These are phyloP conservation scores for Okapia johnstoni DNA, from an alignment of 2,113 vertebrate species.

Conservation along the genomic window DNA sequence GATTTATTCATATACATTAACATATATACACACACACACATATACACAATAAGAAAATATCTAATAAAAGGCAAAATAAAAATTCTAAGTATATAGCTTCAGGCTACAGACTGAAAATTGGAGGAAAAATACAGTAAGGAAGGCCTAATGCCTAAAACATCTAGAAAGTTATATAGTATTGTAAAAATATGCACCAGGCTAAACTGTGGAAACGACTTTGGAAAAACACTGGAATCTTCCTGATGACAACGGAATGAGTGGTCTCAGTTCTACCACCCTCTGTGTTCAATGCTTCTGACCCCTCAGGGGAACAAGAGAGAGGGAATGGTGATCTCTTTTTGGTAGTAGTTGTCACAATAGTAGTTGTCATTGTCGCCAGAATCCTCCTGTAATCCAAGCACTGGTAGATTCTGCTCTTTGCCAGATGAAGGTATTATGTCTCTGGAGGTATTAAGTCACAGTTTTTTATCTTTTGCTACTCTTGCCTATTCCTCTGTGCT, in stretches of 20 bases:
- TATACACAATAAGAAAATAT: not conserved
- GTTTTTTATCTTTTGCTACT: fast-evolving
- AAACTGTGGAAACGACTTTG: not conserved
- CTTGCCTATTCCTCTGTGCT: not conserved
- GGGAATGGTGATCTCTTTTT: not conserved
- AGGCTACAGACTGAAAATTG: not conserved
- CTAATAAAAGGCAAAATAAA: conserved; percentile 38
- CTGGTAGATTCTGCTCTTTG: not conserved
- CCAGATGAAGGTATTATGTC: not conserved
- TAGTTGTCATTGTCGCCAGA: fast-evolving
- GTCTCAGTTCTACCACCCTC: fast-evolving
- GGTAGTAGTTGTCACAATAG: not conserved
- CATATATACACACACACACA: not conserved
- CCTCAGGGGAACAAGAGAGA: too few relatives aligned
- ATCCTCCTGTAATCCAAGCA: not conserved
- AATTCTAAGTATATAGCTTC: not conserved
- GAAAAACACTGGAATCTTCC: not conserved
- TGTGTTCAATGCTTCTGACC: fast-evolving
- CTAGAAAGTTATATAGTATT: not conserved
- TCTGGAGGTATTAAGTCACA: not conserved
- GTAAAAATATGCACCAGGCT: not conserved
- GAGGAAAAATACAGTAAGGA: not conserved
- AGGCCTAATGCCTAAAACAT: not conserved
- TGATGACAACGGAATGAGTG: not conserved
- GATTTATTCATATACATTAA: conserved; percentile 52